Evolutionary conservation across 2,888 invertebrate species (phyloP).

Genomic region (Galerucella nymphaeae): DNA sequence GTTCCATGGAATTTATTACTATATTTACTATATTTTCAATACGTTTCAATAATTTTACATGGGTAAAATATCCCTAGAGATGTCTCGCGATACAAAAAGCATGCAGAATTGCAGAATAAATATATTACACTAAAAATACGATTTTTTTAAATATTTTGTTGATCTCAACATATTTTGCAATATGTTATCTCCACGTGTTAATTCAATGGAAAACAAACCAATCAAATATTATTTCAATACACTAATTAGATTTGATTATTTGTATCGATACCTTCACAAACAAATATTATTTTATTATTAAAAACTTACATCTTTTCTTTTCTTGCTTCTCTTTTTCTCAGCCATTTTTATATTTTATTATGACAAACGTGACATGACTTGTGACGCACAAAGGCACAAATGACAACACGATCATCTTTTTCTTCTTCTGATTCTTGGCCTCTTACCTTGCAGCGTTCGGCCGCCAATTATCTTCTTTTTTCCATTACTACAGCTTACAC

Average conservation of each 20-base stretch:
- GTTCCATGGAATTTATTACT: background rate
- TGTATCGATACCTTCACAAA: background rate
- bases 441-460: too few species aligned
- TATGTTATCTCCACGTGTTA: constrained; percentile 12
- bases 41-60: background rate
- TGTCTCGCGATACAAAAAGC: background rate
- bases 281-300: background rate
- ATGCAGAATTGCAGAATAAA: background rate
- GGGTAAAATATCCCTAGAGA: background rate
- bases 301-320: constrained; percentile 72
- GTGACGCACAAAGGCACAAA: background rate
- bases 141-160: background rate
- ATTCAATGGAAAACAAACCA: background rate
- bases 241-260: background rate
- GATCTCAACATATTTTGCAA: constrained; percentile 9
- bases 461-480: too few species aligned
- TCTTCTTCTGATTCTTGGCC: too few species aligned
- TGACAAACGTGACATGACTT: constrained; percentile 21
- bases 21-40: background rate
- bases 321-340: constrained; percentile 73
- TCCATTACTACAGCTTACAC: background rate
- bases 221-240: background rate
- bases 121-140: background rate
- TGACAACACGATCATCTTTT: background rate
- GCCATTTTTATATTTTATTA: constrained; percentile 64